Conservation (phyloP, 2,888 invertebrate genomes). For the Aelia acuminata region DNA sequence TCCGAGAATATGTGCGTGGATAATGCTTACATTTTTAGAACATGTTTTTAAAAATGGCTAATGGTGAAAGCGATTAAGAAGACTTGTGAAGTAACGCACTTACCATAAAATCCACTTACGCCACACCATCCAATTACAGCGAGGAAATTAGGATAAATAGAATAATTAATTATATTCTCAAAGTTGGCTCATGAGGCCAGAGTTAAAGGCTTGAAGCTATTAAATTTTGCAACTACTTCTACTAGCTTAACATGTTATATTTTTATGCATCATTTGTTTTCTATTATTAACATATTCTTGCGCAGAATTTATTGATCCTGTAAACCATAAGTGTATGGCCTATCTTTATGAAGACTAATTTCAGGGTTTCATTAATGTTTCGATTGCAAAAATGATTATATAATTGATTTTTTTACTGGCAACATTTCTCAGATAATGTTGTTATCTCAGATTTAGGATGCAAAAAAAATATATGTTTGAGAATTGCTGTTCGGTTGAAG, state of each 20-base stretch:
- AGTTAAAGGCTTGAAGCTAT: not conserved
- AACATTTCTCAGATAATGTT: too few species aligned
- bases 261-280: too few species aligned
- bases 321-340: too few species aligned
- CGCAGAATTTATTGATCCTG: too few species aligned
- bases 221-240: not conserved
- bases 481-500: too few species aligned
- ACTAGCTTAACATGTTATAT: not conserved
- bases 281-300: too few species aligned
- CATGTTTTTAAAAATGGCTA: not conserved
- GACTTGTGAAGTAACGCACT: conserved; percentile 38
- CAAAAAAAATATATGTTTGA: too few species aligned
- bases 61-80: conserved; percentile 32
- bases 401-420: too few species aligned
- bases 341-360: too few species aligned
- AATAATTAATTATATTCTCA: conserved; percentile 26
- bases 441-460: too few species aligned
- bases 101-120: conserved; percentile 42
- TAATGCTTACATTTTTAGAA: not conserved
- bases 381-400: too few species aligned
- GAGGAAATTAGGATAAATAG: conserved; percentile 46
- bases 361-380: too few species aligned
- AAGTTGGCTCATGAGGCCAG: conserved; percentile 28
- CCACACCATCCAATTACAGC: conserved; percentile 36
- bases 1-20: not conserved